phyloP scores from a whole-genome alignment of 2,888 invertebrate genomes.

The Cantharis lateralis region DNA sequence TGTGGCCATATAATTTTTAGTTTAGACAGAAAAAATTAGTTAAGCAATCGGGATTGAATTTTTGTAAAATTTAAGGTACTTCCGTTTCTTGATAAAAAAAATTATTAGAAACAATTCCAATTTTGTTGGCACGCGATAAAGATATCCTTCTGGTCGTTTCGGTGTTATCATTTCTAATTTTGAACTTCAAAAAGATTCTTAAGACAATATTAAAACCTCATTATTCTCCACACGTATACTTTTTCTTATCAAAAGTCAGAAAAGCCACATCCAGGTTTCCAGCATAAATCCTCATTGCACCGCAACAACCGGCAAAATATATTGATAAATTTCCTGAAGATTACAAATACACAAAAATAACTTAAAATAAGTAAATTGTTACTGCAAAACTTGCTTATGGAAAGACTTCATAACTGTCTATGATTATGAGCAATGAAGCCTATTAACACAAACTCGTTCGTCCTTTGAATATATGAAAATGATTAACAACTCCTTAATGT shows the following conservation, averaged over 20 bases:
- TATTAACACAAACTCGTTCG: slow-evolving; percentile 14
- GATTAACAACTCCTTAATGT: slow-evolving; percentile 54
- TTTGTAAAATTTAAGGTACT: neutral
- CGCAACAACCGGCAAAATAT: slow-evolving; percentile 45
- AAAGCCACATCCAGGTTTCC: slow-evolving; percentile 39
- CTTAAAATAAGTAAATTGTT: slow-evolving; percentile 42
- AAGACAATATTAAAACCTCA: slow-evolving; percentile 27
- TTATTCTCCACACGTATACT: slow-evolving; percentile 18
- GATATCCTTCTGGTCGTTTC: neutral
- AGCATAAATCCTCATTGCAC: slow-evolving; percentile 36
- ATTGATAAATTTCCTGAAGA: slow-evolving; percentile 57
- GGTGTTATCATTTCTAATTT: neutral
- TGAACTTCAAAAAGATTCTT: slow-evolving; percentile 16
- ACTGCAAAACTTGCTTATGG: neutral
- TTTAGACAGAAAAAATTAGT: neutral
- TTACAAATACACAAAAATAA: slow-evolving; percentile 63
- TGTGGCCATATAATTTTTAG: slow-evolving; percentile 20
- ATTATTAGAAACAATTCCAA: neutral
- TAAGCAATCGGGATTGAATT: neutral
- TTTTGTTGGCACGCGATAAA: neutral
- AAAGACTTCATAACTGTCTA: neutral
- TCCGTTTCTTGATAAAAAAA: neutral
- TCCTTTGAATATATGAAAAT: slow-evolving; percentile 56
- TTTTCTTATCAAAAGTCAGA: slow-evolving; percentile 26
- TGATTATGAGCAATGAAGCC: slow-evolving; percentile 5